phyloP scores from a whole-genome alignment of 2,113 vertebrate genomes.

The Istiophorus platypterus region DNA sequence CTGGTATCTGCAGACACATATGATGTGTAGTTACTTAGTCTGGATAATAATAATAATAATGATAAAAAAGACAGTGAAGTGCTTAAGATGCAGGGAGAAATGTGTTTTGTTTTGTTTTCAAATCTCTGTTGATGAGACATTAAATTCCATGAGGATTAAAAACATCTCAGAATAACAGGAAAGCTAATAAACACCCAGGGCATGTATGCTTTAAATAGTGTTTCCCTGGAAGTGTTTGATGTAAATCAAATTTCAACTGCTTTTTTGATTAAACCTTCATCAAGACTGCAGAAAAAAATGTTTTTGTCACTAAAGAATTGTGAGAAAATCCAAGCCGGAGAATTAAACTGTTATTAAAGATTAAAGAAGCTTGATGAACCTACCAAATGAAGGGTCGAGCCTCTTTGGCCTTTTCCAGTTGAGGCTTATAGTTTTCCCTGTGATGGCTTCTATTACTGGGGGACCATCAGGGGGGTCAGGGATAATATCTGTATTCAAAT shows the following conservation, averaged over 20 bases:
- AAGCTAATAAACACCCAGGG: neutral
- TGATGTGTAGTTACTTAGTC: neutral
- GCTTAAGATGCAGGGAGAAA: neutral
- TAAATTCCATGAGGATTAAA: conserved; percentile 6
- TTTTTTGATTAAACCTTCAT: neutral
- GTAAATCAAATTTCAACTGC: neutral
- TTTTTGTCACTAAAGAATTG: neutral
- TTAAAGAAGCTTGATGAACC: neutral
- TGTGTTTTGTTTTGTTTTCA: conserved; percentile 2
- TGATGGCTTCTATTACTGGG: conserved; percentile 88
- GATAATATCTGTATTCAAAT: conserved; percentile 87
- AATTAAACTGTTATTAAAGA: neutral
- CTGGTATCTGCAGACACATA: conserved; percentile 81
- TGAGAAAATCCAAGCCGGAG: neutral
- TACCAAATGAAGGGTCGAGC: conserved; percentile 91
- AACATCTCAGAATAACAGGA: conserved; percentile 11
- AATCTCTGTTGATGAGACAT: neutral
- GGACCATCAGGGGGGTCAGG: conserved; percentile 92
- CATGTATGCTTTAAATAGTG: neutral
- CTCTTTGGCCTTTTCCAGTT: conserved; percentile 92
- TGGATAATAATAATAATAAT: neutral
- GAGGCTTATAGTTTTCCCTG: conserved; percentile 89
- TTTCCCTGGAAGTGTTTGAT: neutral
- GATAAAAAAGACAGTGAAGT: neutral
- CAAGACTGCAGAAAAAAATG: too few relatives aligned